Conservation (phyloP, 2,797 vertebrate species). For the Limosa lapponica region DNA sequence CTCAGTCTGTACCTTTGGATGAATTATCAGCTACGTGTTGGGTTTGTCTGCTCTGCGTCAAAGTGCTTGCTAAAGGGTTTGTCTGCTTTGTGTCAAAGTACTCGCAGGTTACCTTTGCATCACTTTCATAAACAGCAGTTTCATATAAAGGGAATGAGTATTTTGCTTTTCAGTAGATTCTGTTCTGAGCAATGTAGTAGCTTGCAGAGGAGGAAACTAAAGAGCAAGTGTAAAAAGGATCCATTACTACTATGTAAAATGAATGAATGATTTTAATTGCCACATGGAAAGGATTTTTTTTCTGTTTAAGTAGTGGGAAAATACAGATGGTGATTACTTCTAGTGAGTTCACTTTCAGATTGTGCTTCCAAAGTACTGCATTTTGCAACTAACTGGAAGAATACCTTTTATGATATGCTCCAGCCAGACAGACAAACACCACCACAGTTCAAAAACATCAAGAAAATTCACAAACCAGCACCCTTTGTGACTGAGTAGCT, state of each 20-base stretch:
- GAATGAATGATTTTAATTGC: conserved; percentile 33
- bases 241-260: neutral
- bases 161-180: neutral
- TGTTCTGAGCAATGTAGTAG: neutral
- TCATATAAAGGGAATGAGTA: neutral
- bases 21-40: neutral
- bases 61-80: neutral
- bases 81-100: neutral
- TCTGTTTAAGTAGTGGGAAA: conserved; percentile 51
- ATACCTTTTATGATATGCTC: conserved; percentile 46
- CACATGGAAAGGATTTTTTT: conserved; percentile 1
- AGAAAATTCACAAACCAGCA: neutral
- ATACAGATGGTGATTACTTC: conserved; percentile 46
- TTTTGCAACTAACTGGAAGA: conserved; percentile 32
- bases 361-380: conserved; percentile 39
- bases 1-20: neutral
- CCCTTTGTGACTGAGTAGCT: neutral
- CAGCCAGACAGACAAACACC: conserved; percentile 37
- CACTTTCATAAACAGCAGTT: neutral
- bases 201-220: conserved; percentile 1
- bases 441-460: neutral
- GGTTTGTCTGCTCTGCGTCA: neutral
- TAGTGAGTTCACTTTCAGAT: conserved; percentile 30
- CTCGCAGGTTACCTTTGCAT: neutral
- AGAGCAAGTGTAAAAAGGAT: neutral